A percentile compares a stretch with the other conserved stretches of the same genome.
Conservation (phyloP, 2,797 vertebrate genomes). For the Phaenicophaeus curvirostris region DNA sequence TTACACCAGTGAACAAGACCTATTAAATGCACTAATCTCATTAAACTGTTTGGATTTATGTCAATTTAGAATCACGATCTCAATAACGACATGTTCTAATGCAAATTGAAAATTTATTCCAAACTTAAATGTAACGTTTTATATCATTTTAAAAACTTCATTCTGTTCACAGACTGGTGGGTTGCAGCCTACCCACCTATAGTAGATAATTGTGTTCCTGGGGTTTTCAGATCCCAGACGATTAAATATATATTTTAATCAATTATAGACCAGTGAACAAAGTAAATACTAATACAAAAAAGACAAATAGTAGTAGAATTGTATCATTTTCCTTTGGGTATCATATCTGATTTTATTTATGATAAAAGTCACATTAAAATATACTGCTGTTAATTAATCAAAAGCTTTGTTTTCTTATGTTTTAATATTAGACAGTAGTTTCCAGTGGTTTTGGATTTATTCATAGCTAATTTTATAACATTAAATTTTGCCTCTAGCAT, state of each 20-base stretch:
- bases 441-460: background rate
- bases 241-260: background rate
- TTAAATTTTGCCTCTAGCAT: background rate
- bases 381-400: background rate
- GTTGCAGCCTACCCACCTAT: background rate
- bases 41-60: background rate
- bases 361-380: background rate
- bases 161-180: background rate
- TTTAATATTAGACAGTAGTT: background rate
- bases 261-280: background rate
- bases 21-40: background rate
- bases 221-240: background rate
- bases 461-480: background rate
- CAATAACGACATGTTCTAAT: background rate
- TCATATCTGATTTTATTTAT: background rate
- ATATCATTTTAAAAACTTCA: background rate
- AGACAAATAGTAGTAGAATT: background rate
- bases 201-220: background rate
- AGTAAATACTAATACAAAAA: background rate
- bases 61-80: background rate
- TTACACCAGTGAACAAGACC: background rate
- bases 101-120: background rate
- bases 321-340: background rate
- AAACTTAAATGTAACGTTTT: background rate
- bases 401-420: background rate